Evolutionary conservation across 2,797 vertebrate genomes (phyloP).

Genomic region (Melanotaenia pygmaea): DNA sequence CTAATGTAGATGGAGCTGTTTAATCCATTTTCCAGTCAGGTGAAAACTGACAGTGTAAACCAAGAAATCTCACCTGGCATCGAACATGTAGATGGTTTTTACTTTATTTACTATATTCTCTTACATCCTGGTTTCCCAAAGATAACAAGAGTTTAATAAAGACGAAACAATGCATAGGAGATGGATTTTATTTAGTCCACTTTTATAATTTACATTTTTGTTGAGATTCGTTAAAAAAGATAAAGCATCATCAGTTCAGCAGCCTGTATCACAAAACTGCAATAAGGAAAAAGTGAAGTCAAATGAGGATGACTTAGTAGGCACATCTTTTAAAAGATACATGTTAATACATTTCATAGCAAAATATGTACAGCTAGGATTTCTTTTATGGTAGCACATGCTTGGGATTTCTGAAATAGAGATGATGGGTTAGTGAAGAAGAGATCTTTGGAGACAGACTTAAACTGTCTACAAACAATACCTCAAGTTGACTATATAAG

Average conservation of each 20-base stretch:
- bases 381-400: conserved; percentile 70
- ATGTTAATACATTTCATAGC: conserved; percentile 74
- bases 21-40: background rate
- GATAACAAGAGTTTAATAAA: background rate
- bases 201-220: conserved; percentile 84
- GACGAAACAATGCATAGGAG: conserved; percentile 21
- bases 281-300: conserved; percentile 66
- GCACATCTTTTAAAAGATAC: conserved; percentile 78
- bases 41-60: background rate
- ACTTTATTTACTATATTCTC: background rate
- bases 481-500: conserved; percentile 59
- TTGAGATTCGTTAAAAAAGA: conserved; percentile 85
- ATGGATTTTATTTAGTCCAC: conserved; percentile 84
- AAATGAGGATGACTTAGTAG: conserved; percentile 76
- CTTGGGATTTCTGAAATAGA: conserved; percentile 70
- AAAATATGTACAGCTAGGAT: conserved; percentile 83
- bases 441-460: conserved; percentile 43
- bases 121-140: background rate
- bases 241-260: conserved; percentile 80
- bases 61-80: background rate
- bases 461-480: conserved; percentile 68
- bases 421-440: conserved; percentile 66
- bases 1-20: background rate
- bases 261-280: conserved; percentile 72
- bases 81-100: background rate